Conservation (phyloP, 1,140 invertebrate genomes). For the Lethrus apterus region DNA sequence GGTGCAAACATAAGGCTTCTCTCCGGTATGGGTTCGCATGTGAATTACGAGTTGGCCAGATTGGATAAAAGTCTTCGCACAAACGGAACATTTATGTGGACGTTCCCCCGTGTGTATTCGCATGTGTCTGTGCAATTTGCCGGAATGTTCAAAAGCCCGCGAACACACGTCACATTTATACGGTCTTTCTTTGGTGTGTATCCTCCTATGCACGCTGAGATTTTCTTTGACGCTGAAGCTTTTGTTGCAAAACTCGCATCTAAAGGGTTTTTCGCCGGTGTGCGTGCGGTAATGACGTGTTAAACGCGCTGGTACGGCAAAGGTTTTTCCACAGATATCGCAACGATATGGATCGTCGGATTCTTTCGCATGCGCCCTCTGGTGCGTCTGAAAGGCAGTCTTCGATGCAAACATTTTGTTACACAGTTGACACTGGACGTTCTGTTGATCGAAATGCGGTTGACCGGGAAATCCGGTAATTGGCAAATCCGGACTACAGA, state of each 20-base stretch:
- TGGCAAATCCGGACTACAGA: slow-evolving; percentile 39
- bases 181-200: slow-evolving; percentile 82
- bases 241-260: slow-evolving; percentile 89
- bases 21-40: slow-evolving; percentile 80
- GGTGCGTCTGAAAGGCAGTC: slow-evolving; percentile 51
- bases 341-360: slow-evolving; percentile 74
- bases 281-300: slow-evolving; percentile 87
- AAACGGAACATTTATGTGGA: slow-evolving; percentile 89
- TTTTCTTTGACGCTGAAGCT: slow-evolving; percentile 90
- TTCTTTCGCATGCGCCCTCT: slow-evolving; percentile 53
- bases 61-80: slow-evolving; percentile 85
- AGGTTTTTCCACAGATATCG: slow-evolving; percentile 86
- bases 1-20: slow-evolving; percentile 83
- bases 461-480: slow-evolving; percentile 20
- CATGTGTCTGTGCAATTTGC: slow-evolving; percentile 87
- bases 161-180: slow-evolving; percentile 86
- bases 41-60: slow-evolving; percentile 81
- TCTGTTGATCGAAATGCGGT: slow-evolving; percentile 12
- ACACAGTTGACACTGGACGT: slow-evolving; percentile 48
- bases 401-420: slow-evolving; percentile 54
- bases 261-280: slow-evolving; percentile 57
- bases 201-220: slow-evolving; percentile 82
- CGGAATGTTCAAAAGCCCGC: slow-evolving; percentile 86
- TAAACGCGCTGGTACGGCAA: slow-evolving; percentile 82
- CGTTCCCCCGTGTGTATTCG: slow-evolving; percentile 86